These are phyloP conservation scores for Drosophila suzukii DNA, from an alignment of 1,140 invertebrate species.

Conservation along the genomic window DNA sequence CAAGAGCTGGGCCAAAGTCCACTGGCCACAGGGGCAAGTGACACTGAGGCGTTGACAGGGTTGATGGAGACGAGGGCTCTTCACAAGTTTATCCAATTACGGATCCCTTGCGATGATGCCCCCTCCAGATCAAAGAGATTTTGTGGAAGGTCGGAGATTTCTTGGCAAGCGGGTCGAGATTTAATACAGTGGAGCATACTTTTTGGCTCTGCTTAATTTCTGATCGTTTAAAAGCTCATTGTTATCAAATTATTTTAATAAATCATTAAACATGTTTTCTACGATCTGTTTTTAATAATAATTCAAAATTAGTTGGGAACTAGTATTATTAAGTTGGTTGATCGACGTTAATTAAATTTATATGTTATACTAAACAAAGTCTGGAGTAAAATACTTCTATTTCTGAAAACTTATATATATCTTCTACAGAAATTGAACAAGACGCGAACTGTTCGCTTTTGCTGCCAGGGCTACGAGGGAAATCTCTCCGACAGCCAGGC, in stretches of 20 bases:
- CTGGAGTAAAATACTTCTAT: too few relatives aligned
- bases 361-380: too few relatives aligned
- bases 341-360: too few relatives aligned
- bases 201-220: neutral
- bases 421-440: constrained; percentile 64
- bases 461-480: constrained; percentile 79
- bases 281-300: too few relatives aligned
- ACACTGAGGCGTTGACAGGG: constrained; percentile 39
- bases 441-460: constrained; percentile 79
- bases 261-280: neutral
- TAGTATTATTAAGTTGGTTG: too few relatives aligned
- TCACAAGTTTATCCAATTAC: constrained; percentile 41
- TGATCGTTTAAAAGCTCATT: constrained; percentile 5
- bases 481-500: constrained; percentile 78
- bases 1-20: constrained; percentile 58
- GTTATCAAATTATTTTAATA: neutral
- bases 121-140: constrained; percentile 26
- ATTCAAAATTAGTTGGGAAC: too few relatives aligned
- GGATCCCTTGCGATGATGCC: constrained; percentile 15
- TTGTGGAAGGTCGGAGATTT: constrained; percentile 1
- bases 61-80: constrained; percentile 18
- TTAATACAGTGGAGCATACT: neutral
- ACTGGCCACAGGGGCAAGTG: constrained; percentile 36
- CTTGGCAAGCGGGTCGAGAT: neutral
- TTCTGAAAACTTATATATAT: neutral